Base-by-base conservation (phyloP, 2,888 invertebrate species). In the Neoascia interrupta region DNA sequence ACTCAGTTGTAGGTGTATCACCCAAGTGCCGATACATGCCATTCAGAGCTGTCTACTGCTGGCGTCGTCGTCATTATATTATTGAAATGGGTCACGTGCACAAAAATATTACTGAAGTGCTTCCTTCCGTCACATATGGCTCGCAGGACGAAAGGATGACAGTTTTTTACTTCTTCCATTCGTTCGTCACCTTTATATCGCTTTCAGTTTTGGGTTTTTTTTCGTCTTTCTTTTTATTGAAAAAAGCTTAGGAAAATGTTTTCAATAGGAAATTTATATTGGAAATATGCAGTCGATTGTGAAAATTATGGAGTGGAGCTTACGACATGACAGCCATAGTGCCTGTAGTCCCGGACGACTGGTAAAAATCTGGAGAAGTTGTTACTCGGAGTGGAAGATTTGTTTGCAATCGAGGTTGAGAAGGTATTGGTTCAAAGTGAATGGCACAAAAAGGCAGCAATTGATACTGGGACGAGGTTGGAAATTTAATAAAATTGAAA, bases 31-130 rank as follows among this genome's bases (percentile, higher is more conserved):
- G 39, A 28, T 49, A 5, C 37, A 16, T 56, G 51, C 61, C 61
- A 70, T 70, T 70, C 70, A 70, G n/a, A n/a, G 61, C 70, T 70
- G 54, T 70, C 53, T 41, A 41, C 47, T 70, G 47, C 11, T 34
- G 31, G 10, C n/a, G 49, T 21, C 41, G 56, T 19, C 49, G 58
- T 60, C 51, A 37, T 53, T 34, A 60, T 56, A 56, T 76, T 76
- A 60, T 76, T 76, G 64, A 76, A 76, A 66, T 76, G 72, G 64
- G 76, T 76, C 76, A 76, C 76, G 72, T 76, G 76, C 64, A 66
- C 76, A 72, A 72, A 76, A 76, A 72, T 76, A 76, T 72, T 72
- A 76, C 64, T 60, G 58, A 72, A 76, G 64, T 76, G 72, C 60
- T 76, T 76, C 76, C 76, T 76, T 76, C 76, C 76, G 58, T 64